Conservation (phyloP, 2,888 invertebrate species). For the Colletes collaris region DNA sequence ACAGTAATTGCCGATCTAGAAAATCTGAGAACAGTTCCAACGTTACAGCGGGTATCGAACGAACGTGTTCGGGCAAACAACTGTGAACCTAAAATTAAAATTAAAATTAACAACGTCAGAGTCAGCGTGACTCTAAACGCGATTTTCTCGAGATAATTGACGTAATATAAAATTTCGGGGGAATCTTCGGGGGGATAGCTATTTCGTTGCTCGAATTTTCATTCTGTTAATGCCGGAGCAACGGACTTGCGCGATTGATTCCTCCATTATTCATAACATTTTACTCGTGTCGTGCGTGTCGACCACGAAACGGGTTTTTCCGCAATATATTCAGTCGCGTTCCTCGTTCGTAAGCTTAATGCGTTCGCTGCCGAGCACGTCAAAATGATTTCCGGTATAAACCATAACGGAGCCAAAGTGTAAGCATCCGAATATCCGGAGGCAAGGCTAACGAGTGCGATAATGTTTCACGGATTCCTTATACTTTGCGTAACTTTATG, state of each 20-base stretch:
- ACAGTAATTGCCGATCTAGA: neutral
- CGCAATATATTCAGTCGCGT: conserved; percentile 34
- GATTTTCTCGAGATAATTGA: too few species aligned
- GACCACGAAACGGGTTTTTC: conserved; percentile 39
- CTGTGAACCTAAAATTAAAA: too few species aligned
- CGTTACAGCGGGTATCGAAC: too few species aligned
- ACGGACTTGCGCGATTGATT: conserved; percentile 4
- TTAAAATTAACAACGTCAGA: too few species aligned
- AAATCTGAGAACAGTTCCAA: neutral
- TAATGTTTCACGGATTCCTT: conserved; percentile 3
- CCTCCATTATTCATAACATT: conserved; percentile 43
- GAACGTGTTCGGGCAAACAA: too few species aligned
- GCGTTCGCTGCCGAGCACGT: conserved; percentile 31
- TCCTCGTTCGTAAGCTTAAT: conserved; percentile 34
- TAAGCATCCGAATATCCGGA: conserved; percentile 53
- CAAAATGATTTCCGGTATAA: conserved; percentile 52
- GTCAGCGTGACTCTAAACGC: too few species aligned
- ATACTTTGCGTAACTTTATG: too few species aligned
- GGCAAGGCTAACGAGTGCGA: neutral
- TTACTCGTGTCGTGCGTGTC: conserved; percentile 18
- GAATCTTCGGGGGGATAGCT: neutral
- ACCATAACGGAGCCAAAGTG: conserved; percentile 41
- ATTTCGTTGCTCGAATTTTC: conserved; percentile 11
- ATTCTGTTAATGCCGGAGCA: neutral
- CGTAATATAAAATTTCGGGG: too few species aligned